A percentile compares a stretch with the other conserved stretches of the same genome.
Conservation (phyloP, 2,888 invertebrate species). For the Eumerus sabulonum region DNA sequence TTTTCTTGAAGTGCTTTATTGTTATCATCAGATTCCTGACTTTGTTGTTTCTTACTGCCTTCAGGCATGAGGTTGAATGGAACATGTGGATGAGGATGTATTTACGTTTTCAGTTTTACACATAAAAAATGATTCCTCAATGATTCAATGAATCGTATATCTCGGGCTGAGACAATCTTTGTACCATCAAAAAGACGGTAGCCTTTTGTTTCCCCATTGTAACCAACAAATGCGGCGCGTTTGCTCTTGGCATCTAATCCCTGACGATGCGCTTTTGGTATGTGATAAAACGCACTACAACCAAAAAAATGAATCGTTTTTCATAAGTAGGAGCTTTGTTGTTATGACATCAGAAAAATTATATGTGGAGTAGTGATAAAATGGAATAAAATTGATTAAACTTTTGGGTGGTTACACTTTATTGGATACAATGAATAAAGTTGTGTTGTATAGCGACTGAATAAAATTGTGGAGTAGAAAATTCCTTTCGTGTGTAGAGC, state of each 20-base stretch:
- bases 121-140: constrained; percentile 1
- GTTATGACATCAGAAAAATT: no score
- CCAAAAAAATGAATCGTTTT: no score
- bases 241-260: constrained; percentile 11
- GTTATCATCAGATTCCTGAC: not conserved
- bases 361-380: no score
- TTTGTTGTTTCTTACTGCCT: no score
- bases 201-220: constrained; percentile 6
- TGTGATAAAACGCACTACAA: constrained; percentile 15
- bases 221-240: constrained; percentile 4
- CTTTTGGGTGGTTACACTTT: no score
- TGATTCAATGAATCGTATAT: not conserved
- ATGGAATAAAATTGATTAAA: no score
- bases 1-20: constrained; percentile 16
- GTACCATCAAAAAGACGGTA: not conserved
- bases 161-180: not conserved
- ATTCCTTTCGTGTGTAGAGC: no score
- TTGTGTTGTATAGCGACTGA: no score
- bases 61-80: no score
- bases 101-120: not conserved
- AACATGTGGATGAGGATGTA: constrained; percentile 7
- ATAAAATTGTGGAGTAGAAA: no score
- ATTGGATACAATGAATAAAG: no score
- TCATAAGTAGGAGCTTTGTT: not conserved
- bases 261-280: constrained; percentile 9